A percentile compares a stretch with the other conserved stretches of the same genome.
phyloP scores from a whole-genome alignment of 2,888 invertebrate species.

The Ennomos erosarius region DNA sequence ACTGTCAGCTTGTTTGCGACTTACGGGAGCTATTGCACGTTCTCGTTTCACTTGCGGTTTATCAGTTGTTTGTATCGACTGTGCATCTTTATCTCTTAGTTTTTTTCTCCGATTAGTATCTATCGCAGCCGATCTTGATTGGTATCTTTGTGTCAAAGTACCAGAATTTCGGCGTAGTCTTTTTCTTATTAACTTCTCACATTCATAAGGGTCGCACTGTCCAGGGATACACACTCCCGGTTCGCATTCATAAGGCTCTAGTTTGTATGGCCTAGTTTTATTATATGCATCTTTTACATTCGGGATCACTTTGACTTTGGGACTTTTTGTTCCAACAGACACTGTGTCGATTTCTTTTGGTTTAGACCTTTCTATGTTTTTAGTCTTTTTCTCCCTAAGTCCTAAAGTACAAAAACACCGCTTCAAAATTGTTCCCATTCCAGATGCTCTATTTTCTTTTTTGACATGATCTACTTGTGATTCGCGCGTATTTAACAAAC shows the following conservation, averaged over 20 bases:
- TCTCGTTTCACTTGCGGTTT: not conserved
- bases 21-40: not conserved
- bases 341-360: constrained; percentile 11
- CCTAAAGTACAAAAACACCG: constrained; percentile 14
- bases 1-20: constrained; percentile 10
- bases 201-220: constrained; percentile 47
- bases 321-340: constrained; percentile 3
- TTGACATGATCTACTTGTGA: not conserved
- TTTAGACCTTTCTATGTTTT: not conserved
- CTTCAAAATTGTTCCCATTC: constrained; percentile 4
- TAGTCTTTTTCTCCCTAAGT: constrained; percentile 11
- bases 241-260: constrained; percentile 44
- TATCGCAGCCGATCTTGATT: not conserved
- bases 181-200: constrained; percentile 27
- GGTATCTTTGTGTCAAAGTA: not conserved
- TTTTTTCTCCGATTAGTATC: not conserved
- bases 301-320: not conserved
- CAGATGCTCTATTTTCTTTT: constrained; percentile 5
- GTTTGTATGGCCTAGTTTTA: not conserved
- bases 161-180: constrained; percentile 17
- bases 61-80: not conserved
- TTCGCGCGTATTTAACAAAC: not conserved
- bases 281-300: not conserved
- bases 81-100: not conserved
- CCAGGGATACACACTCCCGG: constrained; percentile 49